phyloP scores from a whole-genome alignment of 1,140 invertebrate genomes.

The Probaryconus sp. region DNA sequence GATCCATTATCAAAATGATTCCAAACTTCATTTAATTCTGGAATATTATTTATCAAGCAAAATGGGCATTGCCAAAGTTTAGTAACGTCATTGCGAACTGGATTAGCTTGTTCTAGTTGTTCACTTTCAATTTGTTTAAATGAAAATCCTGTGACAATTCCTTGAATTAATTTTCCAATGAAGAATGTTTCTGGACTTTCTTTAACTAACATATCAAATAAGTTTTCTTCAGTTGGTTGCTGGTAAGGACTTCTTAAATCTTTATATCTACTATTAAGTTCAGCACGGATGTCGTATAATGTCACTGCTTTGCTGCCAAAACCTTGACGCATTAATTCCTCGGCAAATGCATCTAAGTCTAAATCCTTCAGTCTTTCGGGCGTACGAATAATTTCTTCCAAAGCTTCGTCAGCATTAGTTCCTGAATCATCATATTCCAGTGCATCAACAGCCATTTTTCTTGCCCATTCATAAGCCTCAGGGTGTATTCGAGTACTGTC shows the following conservation, averaged over 20 bases:
- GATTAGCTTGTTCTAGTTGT: conserved; percentile 96
- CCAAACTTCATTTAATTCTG: conserved; percentile 96
- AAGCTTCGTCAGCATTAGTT: too few relatives aligned
- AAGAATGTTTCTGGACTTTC: conserved; percentile 97
- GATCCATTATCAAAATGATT: conserved; percentile 96
- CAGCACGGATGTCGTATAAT: conserved; percentile 96
- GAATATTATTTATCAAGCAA: conserved; percentile 95
- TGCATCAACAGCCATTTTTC: conserved; percentile 95
- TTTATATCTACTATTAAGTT: conserved; percentile 96
- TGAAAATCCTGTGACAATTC: conserved; percentile 88
- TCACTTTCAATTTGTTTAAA: conserved; percentile 93
- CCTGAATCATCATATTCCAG: too few relatives aligned
- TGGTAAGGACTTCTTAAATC: conserved; percentile 90
- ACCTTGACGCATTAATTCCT: conserved; percentile 94
- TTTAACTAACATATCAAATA: conserved; percentile 97
- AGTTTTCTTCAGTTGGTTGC: conserved; percentile 88
- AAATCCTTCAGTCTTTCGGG: conserved; percentile 96
- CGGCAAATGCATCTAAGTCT: conserved; percentile 98
- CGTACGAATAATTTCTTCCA: conserved; percentile 97
- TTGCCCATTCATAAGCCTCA: conserved; percentile 99
- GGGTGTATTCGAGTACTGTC: conserved; percentile 99
- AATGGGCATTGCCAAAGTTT: conserved; percentile 98
- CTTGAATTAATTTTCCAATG: conserved; percentile 90
- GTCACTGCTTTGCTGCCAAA: conserved; percentile 99
- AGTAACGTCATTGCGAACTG: conserved; percentile 93